Conservation (phyloP, 2,113 vertebrate species). For the Scortum barcoo region DNA sequence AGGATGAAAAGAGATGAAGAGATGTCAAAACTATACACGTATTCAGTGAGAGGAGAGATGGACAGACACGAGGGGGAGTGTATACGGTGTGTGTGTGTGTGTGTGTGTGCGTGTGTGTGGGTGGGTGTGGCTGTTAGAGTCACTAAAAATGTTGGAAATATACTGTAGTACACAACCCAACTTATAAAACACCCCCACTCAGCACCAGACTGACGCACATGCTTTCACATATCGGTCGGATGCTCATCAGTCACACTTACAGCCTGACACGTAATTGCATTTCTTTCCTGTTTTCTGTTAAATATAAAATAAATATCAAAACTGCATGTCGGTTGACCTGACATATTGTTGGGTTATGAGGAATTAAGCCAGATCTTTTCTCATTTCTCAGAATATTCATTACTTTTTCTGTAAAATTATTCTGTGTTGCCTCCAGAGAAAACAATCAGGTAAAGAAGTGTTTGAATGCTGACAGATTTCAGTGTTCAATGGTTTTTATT, state of each 20-base stretch:
- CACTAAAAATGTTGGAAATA: conserved; percentile 35
- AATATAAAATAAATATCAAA: conserved; percentile 7
- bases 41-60: conserved; percentile 7
- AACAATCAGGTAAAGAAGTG: not conserved
- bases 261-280: conserved; percentile 5
- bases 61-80: not conserved
- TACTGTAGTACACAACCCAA: conserved; percentile 35
- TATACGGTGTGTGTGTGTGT: not conserved
- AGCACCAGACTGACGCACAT: conserved; percentile 62
- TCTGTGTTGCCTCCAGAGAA: not conserved
- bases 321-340: not conserved
- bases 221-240: conserved; percentile 35
- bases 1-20: conserved; percentile 10
- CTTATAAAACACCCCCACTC: conserved; percentile 22
- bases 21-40: not conserved
- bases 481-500: too few relatives aligned
- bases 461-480: not conserved
- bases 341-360: not conserved
- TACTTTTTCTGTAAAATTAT: not conserved
- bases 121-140: conserved; percentile 2
- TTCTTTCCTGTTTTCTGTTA: conserved; percentile 7
- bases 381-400: not conserved
- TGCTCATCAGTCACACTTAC: conserved; percentile 41
- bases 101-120: conserved; percentile 22
- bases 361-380: not conserved